Base-by-base conservation (phyloP, 2,797 vertebrate genomes). In the Channallabes apus region DNA sequence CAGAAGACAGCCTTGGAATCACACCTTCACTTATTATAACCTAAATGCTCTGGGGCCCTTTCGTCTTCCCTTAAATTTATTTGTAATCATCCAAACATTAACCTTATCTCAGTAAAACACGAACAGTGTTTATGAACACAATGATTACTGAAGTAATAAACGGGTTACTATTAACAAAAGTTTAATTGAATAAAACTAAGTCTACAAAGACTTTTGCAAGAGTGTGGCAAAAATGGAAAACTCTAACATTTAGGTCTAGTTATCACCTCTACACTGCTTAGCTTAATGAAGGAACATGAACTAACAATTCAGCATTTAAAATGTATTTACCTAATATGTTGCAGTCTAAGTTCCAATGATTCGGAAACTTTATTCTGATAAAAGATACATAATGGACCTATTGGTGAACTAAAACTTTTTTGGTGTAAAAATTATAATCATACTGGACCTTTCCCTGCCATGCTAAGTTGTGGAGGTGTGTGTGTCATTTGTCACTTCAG, bases 401-500 rank as follows among this genome's bases (percentile, higher is more conserved):
- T 82, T 80, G 68, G 80, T 27, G 72, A 67, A 73, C 72, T 58
- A 20, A 58, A 84, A 64, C 80, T 38, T 77, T 61, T 24, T 38
- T 38, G 4, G 35, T 38, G 35, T 38, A 38, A 41, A 84, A 38
- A 41, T 64, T 69, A 62, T 56, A 79, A 67, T 64, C 8, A 29
- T 41, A 82, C 5, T 32, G 17, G 22, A 73, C 76, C 8, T 22
- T 84, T 82, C 65, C n/a, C 62, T 6, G 15, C 17, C 32, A 68
- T 71, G 72, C 56, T 68, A 41, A 73, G 62, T 22, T 20, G 6
- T 18, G 35, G n/a, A 71, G 2, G 7, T 27, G 41, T 41, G 32
- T 59, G 32, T 59, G 58, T 41, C 24, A 14, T 64, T 41, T n/a
- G 27, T 96, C 92, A 97, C 78, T 96, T 96, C 88, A 99, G 89